A percentile compares a stretch with the other conserved stretches of the same genome.
phyloP scores from a whole-genome alignment of 2,888 invertebrate species.

The Vandiemenella viatica region DNA sequence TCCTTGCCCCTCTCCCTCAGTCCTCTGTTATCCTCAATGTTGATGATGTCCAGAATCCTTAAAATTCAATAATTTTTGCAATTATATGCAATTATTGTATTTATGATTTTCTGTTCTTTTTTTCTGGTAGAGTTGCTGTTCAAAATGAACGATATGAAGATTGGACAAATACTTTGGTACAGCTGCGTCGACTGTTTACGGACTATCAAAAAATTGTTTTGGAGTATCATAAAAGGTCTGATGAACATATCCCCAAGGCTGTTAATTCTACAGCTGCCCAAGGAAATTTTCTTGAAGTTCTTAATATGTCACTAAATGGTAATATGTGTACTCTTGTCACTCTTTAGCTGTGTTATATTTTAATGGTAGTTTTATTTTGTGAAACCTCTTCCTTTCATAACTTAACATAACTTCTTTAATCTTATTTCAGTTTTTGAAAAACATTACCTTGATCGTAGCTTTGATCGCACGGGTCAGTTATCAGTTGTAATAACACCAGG shows the following conservation, averaged over 20 bases:
- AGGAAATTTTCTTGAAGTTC: constrained; percentile 96
- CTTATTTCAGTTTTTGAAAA: constrained; percentile 80
- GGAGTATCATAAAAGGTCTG: constrained; percentile 68
- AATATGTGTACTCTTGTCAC: too few species aligned
- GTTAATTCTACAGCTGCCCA: constrained; percentile 80
- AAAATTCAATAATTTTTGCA: too few species aligned
- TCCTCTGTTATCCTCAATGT: too few species aligned
- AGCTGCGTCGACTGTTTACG: constrained; percentile 72
- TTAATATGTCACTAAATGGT: constrained; percentile 96
- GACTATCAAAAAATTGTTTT: constrained; percentile 79
- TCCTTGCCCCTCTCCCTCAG: too few species aligned
- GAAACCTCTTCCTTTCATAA: too few species aligned
- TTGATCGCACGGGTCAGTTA: constrained; percentile 94
- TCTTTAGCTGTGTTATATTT: too few species aligned
- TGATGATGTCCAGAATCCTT: too few species aligned
- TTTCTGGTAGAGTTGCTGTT: constrained; percentile 63
- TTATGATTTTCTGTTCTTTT: too few species aligned
- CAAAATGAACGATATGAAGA: constrained; percentile 98
- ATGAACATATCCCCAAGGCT: constrained; percentile 60
- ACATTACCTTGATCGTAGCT: constrained; percentile 91
- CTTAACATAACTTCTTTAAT: too few species aligned
- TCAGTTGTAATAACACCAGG: constrained; percentile 97
- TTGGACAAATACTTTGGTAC: constrained; percentile 83
- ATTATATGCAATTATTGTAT: too few species aligned
- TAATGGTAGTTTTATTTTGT: too few species aligned